Base-by-base conservation (phyloP, 2,888 invertebrate species). In the Diaphora mendica region DNA sequence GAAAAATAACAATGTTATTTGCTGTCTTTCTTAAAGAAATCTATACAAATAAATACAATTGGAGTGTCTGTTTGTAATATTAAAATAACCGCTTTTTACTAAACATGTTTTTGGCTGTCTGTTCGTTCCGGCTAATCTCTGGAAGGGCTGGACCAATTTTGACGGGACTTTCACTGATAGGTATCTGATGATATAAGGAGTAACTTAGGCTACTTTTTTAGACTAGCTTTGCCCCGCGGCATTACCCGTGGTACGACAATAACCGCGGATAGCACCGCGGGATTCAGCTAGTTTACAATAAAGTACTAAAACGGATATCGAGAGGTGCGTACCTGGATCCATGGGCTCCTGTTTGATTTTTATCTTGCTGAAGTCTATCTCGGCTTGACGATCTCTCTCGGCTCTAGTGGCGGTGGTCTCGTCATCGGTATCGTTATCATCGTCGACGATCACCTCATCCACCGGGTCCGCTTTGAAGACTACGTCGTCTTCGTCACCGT, bases 311-410 rank as follows among this genome's bases (percentile, higher is more conserved):
- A 23, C 8, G n/a, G n/a, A 26, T 26, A 13, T 3, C 8, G 26
- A 62, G 8, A 23, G 51, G 0, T 20, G 87, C 90, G 85, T 74
- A 95, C 97, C 97, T 30, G 96, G 96, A 82, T 97, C 97, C 26
- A 97, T 85, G 0, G 97, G 97, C 88, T 98, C 98, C 87, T 97
- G 96, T 86, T 98, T 98, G 81, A 97, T 96, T 91, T 96, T 97
- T 35, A 97, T 91, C 69, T 89, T 91, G 26, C 90, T 86, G 83
- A 95, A 92, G 87, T 95, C 93, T 5, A 90, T 75, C 48, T 82
- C 85, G 0, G 90, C 91, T 13, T 79, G 86, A 0, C 87, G 78
- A 87, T 96, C 95, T 3, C 95, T 77, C 67, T 85, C 86, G 7
- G 83, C 86, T 48, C 95, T 87, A 68, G 85, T 84, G 48, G 87